Evolutionary conservation across 2,797 vertebrate genomes (phyloP), one percentile per base, ranked within the genome.

Genomic region (Pantherophis vulpinus): DNA sequence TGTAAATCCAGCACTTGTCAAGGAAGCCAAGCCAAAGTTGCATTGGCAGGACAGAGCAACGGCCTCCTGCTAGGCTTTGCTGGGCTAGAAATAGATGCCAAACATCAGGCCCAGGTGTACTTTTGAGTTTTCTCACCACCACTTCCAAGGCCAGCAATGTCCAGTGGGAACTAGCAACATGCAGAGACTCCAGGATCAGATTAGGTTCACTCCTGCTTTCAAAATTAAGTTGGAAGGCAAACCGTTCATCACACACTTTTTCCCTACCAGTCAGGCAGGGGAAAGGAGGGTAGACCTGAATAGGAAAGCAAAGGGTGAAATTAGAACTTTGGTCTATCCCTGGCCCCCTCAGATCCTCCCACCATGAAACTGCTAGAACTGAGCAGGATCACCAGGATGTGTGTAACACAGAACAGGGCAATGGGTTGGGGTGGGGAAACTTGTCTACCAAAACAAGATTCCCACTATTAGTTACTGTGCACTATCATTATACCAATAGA

Each of bases 21-120:
- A 96, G 94, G 93, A 70, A 96, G 95, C 96, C 97, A 96, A 97
- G 95, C 96, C 96, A 96, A 95, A 95, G 96, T 93, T 93, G 96
- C 95, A 94, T 91, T 97, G 96, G 97, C 96, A 96, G 95, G 89
- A 93, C 25, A 94, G 20, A 37, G 58, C 66, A 59, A 94, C 87
- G 95, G 91, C 96, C 95, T 94, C 97, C 96, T 95, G 95, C 96
- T 96, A 95, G 96, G 37, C 37, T 79, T 63, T 91, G 86, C 86
- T 66, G 92, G 20, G 95, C 96, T 97, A 93, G 95, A 96, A 96
- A 96, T 95, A 96, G 96, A 95, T 95, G 42, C 0, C 89, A 94
- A 51, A 5, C 93, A 90, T 93, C 88, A 0, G 0, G 90, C 95
- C 90, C 94, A 58, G 91, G 1, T 94, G 95, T 61, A 29, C 92